Evolutionary conservation across 2,888 invertebrate genomes (phyloP).

Genomic region (Bursaphelenchus okinawaensis): DNA sequence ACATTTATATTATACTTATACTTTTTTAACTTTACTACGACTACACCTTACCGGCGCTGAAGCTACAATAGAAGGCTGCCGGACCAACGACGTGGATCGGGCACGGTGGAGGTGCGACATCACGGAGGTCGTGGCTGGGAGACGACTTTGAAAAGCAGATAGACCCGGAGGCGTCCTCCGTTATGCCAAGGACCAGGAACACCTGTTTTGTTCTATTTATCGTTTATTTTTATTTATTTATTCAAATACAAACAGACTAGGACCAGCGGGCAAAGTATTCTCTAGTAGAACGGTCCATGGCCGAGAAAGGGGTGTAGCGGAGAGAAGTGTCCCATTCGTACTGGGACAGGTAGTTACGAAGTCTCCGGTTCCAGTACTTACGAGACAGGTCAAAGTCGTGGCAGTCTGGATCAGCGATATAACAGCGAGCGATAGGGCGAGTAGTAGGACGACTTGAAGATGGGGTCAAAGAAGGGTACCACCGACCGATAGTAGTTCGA

Average conservation of each 20-base stretch:
- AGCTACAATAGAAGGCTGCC: background rate
- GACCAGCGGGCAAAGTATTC: slow-evolving; percentile 14
- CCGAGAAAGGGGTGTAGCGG: background rate
- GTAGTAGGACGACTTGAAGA: background rate
- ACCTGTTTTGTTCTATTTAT: background rate
- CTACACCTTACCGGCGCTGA: background rate
- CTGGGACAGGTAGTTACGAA: background rate
- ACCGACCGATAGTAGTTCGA: background rate
- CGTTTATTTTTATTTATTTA: background rate
- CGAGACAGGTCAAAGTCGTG: background rate
- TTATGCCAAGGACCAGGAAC: background rate
- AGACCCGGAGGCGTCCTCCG: background rate
- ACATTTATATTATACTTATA: no score
- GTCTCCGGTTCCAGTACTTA: background rate
- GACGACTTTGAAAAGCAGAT: background rate
- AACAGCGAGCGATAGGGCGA: background rate
- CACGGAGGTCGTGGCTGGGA: background rate
- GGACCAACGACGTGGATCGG: background rate
- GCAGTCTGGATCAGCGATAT: background rate
- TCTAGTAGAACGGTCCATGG: slow-evolving; percentile 28
- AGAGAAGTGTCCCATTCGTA: background rate
- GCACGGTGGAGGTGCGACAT: background rate
- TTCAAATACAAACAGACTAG: background rate
- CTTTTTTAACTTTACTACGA: no score
- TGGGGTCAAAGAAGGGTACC: background rate